Evolutionary conservation across 2,888 invertebrate genomes (phyloP).

Genomic region (Apeira syringaria): DNA sequence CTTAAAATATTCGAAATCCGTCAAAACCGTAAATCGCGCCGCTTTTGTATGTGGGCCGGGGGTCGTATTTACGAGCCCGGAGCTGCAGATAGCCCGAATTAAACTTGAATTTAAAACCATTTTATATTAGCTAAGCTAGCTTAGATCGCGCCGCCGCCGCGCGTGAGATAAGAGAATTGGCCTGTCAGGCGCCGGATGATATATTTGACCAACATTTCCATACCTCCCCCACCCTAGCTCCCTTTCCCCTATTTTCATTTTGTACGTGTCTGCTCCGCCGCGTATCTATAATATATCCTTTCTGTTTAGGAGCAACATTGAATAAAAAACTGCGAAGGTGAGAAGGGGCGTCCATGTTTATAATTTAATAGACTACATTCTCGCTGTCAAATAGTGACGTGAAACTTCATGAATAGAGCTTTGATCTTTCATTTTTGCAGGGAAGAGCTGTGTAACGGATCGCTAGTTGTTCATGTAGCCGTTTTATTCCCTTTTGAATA

Average conservation of each 20-base stretch:
- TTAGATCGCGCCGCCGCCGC: slow-evolving; percentile 83
- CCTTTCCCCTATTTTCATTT: slow-evolving; percentile 80
- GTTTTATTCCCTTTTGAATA: slow-evolving; percentile 52
- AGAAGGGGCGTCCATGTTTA: slow-evolving; percentile 58
- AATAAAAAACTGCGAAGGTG: slow-evolving; percentile 71
- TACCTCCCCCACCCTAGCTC: slow-evolving; percentile 74
- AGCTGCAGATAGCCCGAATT: slow-evolving; percentile 80
- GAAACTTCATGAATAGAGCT: slow-evolving; percentile 38
- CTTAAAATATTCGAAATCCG: slow-evolving; percentile 77
- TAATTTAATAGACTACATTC: slow-evolving; percentile 69
- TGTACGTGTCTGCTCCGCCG: slow-evolving; percentile 79
- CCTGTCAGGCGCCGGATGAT: slow-evolving; percentile 94
- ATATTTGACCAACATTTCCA: slow-evolving; percentile 96
- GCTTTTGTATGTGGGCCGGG: slow-evolving; percentile 71
- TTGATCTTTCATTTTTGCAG: slow-evolving; percentile 35
- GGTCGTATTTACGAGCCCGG: slow-evolving; percentile 68
- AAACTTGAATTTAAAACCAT: slow-evolving; percentile 84
- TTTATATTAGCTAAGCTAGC: slow-evolving; percentile 84
- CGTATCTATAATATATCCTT: slow-evolving; percentile 79
- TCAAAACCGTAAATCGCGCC: slow-evolving; percentile 79
- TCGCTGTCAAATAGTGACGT: slow-evolving; percentile 58
- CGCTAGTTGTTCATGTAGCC: slow-evolving; percentile 36
- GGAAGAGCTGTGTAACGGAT: slow-evolving; percentile 6
- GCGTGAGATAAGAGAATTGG: slow-evolving; percentile 93
- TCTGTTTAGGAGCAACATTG: slow-evolving; percentile 75